Conservation (phyloP, 37 sponge, comb jelly and placozoan genomes). For the Corticium candelabrum region DNA sequence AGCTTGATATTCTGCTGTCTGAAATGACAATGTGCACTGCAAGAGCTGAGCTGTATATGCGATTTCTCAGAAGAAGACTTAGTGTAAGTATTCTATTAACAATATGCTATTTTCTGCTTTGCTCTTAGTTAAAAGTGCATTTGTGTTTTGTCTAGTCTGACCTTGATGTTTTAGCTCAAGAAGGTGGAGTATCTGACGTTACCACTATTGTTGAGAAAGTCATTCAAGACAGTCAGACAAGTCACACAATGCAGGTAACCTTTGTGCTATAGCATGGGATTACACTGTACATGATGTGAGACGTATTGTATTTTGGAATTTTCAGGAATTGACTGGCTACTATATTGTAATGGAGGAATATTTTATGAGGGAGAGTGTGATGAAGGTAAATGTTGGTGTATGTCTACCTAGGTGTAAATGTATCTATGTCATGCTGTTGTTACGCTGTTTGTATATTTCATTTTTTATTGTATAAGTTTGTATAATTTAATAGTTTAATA, state of each 20-base stretch:
- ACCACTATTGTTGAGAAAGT: background rate
- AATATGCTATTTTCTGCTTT: no score
- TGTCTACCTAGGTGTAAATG: conserved; percentile 21
- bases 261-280: background rate
- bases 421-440: conserved; percentile 16
- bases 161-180: background rate
- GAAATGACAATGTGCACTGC: conserved; percentile 58
- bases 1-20: conserved; percentile 60
- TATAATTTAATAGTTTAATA: no score
- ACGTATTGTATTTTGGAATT: background rate
- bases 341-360: conserved; percentile 67
- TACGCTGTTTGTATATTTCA: no score
- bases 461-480: no score
- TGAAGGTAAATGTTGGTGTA: conserved; percentile 37
- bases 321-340: conserved; percentile 64
- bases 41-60: conserved; percentile 70
- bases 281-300: no score
- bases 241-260: conserved; percentile 27
- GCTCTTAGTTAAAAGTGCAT: no score
- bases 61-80: conserved; percentile 44
- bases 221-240: conserved; percentile 14
- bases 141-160: background rate
- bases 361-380: conserved; percentile 65
- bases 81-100: no score
- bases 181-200: background rate